Evolutionary conservation across 2,888 invertebrate species (phyloP).

Genomic region (Erynnis tages): DNA sequence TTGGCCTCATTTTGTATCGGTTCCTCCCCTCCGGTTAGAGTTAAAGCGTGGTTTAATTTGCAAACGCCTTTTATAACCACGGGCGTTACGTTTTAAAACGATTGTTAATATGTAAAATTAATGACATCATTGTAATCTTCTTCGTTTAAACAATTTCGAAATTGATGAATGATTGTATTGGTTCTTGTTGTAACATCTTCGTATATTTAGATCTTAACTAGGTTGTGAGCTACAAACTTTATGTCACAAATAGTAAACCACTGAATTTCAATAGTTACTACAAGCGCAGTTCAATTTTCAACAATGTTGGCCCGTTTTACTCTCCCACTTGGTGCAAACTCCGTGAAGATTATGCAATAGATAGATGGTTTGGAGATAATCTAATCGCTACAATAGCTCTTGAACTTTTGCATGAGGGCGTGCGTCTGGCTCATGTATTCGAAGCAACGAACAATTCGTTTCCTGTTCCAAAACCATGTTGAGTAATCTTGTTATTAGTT

Average conservation of each 20-base stretch:
- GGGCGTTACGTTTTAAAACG: constrained; percentile 4
- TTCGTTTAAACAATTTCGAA: too few relatives aligned
- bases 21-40: constrained; percentile 30
- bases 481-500: constrained; percentile 3
- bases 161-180: not conserved
- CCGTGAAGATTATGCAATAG: constrained; percentile 47
- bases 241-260: constrained; percentile 2
- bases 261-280: constrained; percentile 1
- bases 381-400: constrained; percentile 54
- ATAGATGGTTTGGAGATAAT: constrained; percentile 52
- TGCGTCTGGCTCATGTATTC: constrained; percentile 29
- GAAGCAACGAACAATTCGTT: constrained; percentile 16
- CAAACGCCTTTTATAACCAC: constrained; percentile 15
- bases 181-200: too few relatives aligned
- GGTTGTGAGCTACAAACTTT: not conserved
- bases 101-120: constrained; percentile 7
- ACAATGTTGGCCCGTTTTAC: constrained; percentile 24
- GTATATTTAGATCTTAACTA: not conserved
- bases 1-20: constrained; percentile 45
- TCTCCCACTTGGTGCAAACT: constrained; percentile 33
- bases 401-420: constrained; percentile 58
- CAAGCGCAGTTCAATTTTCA: constrained; percentile 18
- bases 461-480: constrained; percentile 20
- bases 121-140: not conserved
- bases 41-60: constrained; percentile 24